Evolutionary conservation across 1,140 invertebrate species (phyloP), one percentile per base, ranked within the genome.

Genomic region (Dendroctonus valens): DNA sequence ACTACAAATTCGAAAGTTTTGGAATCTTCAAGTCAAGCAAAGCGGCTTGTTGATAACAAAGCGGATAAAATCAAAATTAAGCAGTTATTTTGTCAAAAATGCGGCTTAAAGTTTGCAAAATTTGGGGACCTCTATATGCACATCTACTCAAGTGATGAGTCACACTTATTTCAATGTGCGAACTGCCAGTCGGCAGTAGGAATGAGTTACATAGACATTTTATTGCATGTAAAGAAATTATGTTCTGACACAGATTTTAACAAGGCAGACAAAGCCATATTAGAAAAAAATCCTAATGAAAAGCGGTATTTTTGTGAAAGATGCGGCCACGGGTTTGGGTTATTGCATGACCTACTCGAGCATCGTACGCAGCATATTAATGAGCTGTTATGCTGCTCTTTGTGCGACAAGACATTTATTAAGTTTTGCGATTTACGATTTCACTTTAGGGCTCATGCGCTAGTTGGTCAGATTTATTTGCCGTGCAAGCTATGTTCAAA

Each of bases 181-280:
- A 5, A 41, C 7, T 66, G 64, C 44, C 5, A 66, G 9, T 59
- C 51, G 39, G 38, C n/a, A n/a, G 64, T 66, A 11, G 65, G 65
- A 54, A 38, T 53, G 9, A 54, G 49, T 9, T 7, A 60, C 4
- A 7, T 55, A 6, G 51, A 67, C 40, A 5, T 67, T 26, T 38
- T 44, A 5, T 2, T 42, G 7, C 65, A 67, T 46, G 40, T 37
- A 0, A 59, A 44, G 37, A 41, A 26, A 37, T 53, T 51, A n/a
- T 65, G 64, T 38, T 40, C 41, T 14, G 5, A n/a, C n/a, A 46
- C 57, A 11, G 41, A 65, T 7, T 49, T 65, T 58, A 58, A 15
- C 2, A 7, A 5, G 6, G 7, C 5, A 9, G 62, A 65, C 15
- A 4, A 57, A 40, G 14, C 12, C 2, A 57, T 54, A 7, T 9